Conservation (phyloP, 2,888 invertebrate species). For the Volucella bombylans region DNA sequence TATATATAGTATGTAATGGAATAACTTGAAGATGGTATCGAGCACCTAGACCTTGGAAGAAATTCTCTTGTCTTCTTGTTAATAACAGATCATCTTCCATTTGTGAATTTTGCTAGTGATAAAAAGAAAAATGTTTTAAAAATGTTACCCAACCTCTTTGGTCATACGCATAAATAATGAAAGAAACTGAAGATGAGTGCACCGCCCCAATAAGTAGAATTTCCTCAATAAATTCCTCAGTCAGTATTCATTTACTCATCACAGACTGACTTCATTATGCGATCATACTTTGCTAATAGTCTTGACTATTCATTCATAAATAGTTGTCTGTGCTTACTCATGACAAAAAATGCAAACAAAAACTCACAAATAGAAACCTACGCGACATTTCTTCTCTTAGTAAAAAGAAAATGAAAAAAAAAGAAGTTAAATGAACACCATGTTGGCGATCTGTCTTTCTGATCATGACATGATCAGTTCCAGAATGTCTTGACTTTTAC, state of each 20-base stretch:
- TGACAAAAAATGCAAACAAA: slow-evolving; percentile 26
- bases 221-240: too few species aligned
- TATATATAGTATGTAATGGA: too few species aligned
- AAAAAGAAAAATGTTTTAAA: too few species aligned
- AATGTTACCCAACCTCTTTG: too few species aligned
- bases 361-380: slow-evolving; percentile 24
- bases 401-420: neutral
- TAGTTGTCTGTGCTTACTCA: slow-evolving; percentile 31
- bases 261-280: slow-evolving; percentile 9
- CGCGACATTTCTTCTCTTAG: slow-evolving; percentile 43
- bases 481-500: slow-evolving; percentile 20
- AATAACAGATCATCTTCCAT: too few species aligned
- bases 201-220: too few species aligned
- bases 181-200: too few species aligned
- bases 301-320: slow-evolving; percentile 35
- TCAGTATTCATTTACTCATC: slow-evolving; percentile 19
- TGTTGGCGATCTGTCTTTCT: slow-evolving; percentile 32
- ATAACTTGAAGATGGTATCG: too few species aligned
- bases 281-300: slow-evolving; percentile 43
- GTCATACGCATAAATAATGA: too few species aligned
- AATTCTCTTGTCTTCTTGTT: too few species aligned
- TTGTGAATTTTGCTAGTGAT: too few species aligned
- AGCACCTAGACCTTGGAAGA: too few species aligned
- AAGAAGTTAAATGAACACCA: neutral
- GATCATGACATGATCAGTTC: slow-evolving; percentile 8